Conservation (phyloP, 2,888 invertebrate species). For the Polymixis lichenea region DNA sequence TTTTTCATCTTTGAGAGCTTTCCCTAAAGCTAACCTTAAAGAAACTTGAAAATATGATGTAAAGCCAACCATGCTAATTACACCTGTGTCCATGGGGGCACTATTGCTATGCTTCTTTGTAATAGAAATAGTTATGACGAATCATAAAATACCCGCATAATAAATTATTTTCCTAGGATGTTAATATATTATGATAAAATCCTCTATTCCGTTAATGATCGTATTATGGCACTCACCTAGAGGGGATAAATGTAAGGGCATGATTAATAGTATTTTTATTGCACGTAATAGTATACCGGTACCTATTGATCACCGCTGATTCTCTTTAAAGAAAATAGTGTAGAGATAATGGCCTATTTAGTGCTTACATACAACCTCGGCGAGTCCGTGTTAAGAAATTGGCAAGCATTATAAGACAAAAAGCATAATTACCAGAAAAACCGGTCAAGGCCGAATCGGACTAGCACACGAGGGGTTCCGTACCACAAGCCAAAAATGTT, state of each 20-base stretch:
- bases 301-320: neutral
- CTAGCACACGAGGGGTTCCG: too few relatives aligned
- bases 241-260: neutral
- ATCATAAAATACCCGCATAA: neutral
- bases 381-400: too few relatives aligned
- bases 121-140: neutral
- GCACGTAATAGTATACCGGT: neutral
- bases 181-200: conserved; percentile 8
- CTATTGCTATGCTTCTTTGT: neutral
- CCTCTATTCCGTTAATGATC: neutral
- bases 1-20: neutral
- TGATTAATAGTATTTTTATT: neutral
- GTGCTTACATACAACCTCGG: too few relatives aligned
- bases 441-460: too few relatives aligned
- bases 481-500: too few relatives aligned
- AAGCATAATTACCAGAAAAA: too few relatives aligned
- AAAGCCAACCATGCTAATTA: neutral
- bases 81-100: neutral
- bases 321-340: neutral
- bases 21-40: neutral
- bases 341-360: too few relatives aligned
- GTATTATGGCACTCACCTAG: conserved; percentile 6
- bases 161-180: neutral
- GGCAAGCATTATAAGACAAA: too few relatives aligned
- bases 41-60: neutral